A percentile compares a stretch with the other conserved stretches of the same genome.
phyloP scores from a whole-genome alignment of 2,797 vertebrate species.

The Pelochelys cantorii region DNA sequence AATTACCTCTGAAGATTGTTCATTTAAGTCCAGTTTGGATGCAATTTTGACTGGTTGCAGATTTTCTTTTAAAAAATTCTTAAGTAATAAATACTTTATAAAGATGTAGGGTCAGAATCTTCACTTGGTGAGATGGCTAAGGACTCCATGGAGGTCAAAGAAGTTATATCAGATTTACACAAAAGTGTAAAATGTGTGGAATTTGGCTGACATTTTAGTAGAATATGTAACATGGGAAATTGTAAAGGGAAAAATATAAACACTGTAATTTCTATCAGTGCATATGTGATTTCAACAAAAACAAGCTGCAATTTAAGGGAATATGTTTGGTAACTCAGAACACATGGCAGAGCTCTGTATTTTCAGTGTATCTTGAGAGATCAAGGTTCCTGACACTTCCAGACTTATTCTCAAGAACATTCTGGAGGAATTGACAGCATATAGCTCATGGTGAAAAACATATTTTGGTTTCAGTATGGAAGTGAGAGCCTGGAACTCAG shows the following conservation, averaged over 20 bases:
- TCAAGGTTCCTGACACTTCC: not conserved
- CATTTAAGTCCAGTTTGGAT: not conserved
- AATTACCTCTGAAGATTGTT: not conserved
- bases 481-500: not conserved
- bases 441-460: rapidly evolving
- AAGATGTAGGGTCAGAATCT: not conserved
- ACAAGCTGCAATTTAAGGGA: not conserved
- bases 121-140: not conserved
- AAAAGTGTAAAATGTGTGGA: not conserved
- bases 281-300: not conserved
- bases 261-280: not conserved
- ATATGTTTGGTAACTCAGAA: not conserved
- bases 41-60: not conserved
- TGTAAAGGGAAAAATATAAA: not conserved
- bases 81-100: not conserved
- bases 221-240: not conserved
- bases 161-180: no score
- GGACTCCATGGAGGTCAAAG: not conserved
- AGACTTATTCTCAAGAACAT: not conserved
- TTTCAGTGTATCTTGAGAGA: no score
- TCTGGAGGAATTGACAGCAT: not conserved
- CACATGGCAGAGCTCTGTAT: not conserved
- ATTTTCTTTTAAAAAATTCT: not conserved
- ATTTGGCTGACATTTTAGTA: not conserved
- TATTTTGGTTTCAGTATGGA: not conserved